A percentile compares a stretch with the other conserved stretches of the same genome.
Conservation (phyloP, 1,140 invertebrate species). For the Apolygus lucorum region DNA sequence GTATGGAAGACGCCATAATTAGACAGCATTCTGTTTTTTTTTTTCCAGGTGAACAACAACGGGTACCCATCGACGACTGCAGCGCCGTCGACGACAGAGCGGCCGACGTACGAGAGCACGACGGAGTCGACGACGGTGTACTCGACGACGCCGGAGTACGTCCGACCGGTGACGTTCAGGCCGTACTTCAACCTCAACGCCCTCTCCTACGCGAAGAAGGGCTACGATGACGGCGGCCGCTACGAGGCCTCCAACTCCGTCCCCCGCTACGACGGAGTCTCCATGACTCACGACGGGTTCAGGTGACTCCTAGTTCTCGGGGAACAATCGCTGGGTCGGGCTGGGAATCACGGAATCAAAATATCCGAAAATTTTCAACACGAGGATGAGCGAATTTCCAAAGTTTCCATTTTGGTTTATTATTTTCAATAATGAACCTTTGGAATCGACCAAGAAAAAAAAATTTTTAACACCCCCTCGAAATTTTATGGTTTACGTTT, state of each 20-base stretch:
- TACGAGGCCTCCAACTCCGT: constrained; percentile 31
- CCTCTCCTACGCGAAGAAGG: constrained; percentile 27
- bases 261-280: constrained; percentile 59
- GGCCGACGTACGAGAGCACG: constrained; percentile 17
- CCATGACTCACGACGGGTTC: constrained; percentile 63
- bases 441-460: too few relatives aligned
- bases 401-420: too few relatives aligned
- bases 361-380: too few relatives aligned
- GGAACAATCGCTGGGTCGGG: too few relatives aligned
- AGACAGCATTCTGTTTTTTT: too few relatives aligned
- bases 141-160: constrained; percentile 39
- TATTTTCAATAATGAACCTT: too few relatives aligned
- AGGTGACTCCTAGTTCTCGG: too few relatives aligned
- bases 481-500: too few relatives aligned
- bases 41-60: constrained; percentile 22
- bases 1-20: constrained; percentile 18
- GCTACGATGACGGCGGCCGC: constrained; percentile 19
- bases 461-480: too few relatives aligned
- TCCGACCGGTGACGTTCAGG: constrained; percentile 35
- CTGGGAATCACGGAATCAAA: too few relatives aligned
- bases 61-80: constrained; percentile 23
- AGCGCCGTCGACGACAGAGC: background rate
- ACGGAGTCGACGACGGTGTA: constrained; percentile 29
- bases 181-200: constrained; percentile 34
- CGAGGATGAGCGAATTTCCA: too few relatives aligned